Base-by-base conservation (phyloP, 2,797 vertebrate species). In the Sparus aurata region DNA sequence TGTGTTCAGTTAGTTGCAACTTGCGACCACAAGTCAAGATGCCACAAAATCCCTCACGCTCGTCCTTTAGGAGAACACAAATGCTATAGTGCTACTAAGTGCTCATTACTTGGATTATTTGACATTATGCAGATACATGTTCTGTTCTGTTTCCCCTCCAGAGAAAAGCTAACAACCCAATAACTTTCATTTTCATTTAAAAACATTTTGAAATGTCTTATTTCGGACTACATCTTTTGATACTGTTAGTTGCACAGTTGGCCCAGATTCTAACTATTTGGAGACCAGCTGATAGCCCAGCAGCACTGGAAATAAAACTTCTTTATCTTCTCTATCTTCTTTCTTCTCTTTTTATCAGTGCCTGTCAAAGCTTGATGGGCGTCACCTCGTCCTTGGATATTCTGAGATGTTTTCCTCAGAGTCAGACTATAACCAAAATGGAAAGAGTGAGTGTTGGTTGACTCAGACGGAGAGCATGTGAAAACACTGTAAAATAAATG, bases 401-500 rank as follows among this genome's bases (percentile, higher is more conserved):
- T 70, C 18, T 75, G 57, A 38, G 52, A 75, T 43, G 45, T 69
- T 80, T 69, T 65, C 43, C 13, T 69, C 7, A 4, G 30, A 73
- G 20, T 75, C 66, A 69, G 34, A 46, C 58, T 22, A 18, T 16
- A 52, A 23, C 47, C 34, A 43, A 60, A 80, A 68, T 53, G 23
- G 57, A 57, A 71, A 55, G 38, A 50, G 52, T 67, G 52, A 22
- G 20, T 58, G 54, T n/a, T 68, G 46, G 22, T 60, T 70, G 59
- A 60, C 38, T n/a, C 2, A n/a, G n/a, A n/a, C 52, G 22, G 54
- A 43, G 20, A 22, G 16, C 59, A 9, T 22, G 60, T 62, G 3
- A 80, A 75, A 76, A 18, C 49, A 60, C 25, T 54, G 16, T 63
- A 27, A 59, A 80, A 67, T 50, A 58, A 64, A 62, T 57, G 22